Base-by-base conservation (phyloP, 2,113 vertebrate genomes). In the Electrona antarctica region DNA sequence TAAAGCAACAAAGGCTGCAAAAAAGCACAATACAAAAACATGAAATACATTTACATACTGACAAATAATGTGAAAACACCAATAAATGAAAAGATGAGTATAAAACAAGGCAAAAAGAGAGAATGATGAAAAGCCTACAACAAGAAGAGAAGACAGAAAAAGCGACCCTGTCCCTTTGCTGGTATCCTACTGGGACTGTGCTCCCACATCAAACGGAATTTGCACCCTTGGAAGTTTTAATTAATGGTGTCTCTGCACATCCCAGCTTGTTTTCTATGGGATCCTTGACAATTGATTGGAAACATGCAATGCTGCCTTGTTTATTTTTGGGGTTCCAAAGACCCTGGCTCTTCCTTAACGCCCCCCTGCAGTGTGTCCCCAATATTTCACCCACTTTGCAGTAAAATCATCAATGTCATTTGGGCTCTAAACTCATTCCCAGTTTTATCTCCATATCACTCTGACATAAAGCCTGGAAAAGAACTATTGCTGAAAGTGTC, bases 211-310 rank as follows among this genome's bases (percentile, higher is more conserved):
- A 92, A 85, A 89, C 70, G 75, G 65, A 81, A 82, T 76, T 78
- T 62, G 71, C 9, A 54, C 69, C 74, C 68, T 55, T 82, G 83
- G 67, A 76, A 67, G 76, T 85, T 87, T 87, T 89, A 87, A 90
- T 91, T 83, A 82, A 73, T 67, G 59, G 67, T 63, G 78, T 81
- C 76, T 77, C 60, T 80, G 67, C 4, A 70, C 74, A 64, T 71
- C 1, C 15, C 55, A 60, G 85, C 69, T 69, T 80, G 55, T 73
- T 78, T 71, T 64, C 69, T 77, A 74, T 69, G 64, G 78, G 67
- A 11, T 50, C 70, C 71, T 66, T 68, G 80, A 89, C 82, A 79
- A 81, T 62, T 3, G 67, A 81, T 70, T 46, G 68, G 63, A 68
- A 76, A 72, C 77, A 13, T 59, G 74, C 76, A 75, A 13, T 59